Conservation (phyloP, 2,797 vertebrate genomes). For the Selene dorsalis region DNA sequence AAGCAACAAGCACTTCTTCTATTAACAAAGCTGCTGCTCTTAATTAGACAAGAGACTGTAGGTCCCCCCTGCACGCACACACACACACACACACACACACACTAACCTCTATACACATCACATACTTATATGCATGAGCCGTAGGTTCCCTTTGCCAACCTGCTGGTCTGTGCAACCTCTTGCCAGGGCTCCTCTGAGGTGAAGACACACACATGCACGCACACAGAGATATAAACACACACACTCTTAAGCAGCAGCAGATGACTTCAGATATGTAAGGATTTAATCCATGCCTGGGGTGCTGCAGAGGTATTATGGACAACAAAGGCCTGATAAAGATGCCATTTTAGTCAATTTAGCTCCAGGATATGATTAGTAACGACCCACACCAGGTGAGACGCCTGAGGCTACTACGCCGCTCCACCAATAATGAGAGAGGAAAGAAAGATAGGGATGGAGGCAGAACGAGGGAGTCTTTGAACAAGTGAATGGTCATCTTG, state of each 20-base stretch:
- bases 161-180: constrained; percentile 47
- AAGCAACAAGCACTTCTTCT: constrained; percentile 35
- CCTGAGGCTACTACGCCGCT: constrained; percentile 57
- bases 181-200: constrained; percentile 30
- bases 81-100: constrained; percentile 8
- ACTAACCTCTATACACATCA: neutral
- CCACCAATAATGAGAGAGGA: constrained; percentile 46
- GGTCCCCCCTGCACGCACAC: constrained; percentile 21
- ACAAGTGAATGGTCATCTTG: constrained; percentile 27
- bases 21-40: constrained; percentile 46
- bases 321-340: constrained; percentile 77
- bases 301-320: constrained; percentile 66
- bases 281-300: constrained; percentile 67
- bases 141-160: constrained; percentile 37
- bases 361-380: constrained; percentile 74
- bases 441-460: neutral
- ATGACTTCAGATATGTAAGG: constrained; percentile 69
- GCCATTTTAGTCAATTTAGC: constrained; percentile 76
- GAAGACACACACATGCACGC: constrained; percentile 30
- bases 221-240: constrained; percentile 20
- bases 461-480: constrained; percentile 1
- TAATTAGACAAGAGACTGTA: constrained; percentile 63
- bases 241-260: constrained; percentile 43
- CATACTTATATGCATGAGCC: constrained; percentile 22
- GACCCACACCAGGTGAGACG: constrained; percentile 71